These are phyloP conservation scores for Phyllostomus hastatus DNA, from an alignment of 2,113 vertebrate species.

Conservation along the genomic window DNA sequence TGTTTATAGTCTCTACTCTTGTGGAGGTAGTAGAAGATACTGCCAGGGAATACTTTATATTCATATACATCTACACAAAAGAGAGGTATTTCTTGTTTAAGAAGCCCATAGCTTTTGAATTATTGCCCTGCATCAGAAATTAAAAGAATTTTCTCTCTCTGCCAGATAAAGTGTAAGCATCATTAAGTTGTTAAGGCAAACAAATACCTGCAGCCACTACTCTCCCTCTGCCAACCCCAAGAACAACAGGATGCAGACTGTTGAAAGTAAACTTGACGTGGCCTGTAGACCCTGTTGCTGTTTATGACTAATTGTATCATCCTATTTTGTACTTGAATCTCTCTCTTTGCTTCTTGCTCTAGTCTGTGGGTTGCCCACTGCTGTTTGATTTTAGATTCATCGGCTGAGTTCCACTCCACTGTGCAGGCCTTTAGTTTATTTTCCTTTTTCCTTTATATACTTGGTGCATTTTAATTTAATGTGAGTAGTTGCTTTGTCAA, in stretches of 20 bases:
- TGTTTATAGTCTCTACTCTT: neutral
- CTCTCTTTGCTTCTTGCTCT: neutral
- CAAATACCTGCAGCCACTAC: neutral
- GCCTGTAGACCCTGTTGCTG: neutral
- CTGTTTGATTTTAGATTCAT: neutral
- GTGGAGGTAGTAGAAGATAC: neutral
- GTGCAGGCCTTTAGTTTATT: neutral
- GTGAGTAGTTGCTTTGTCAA: neutral
- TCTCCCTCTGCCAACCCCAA: accelerated
- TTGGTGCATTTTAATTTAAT: neutral
- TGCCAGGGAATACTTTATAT: neutral
- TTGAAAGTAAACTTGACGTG: neutral
- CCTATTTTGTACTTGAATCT: neutral
- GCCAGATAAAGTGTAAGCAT: neutral
- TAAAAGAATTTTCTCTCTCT: neutral
- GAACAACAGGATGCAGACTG: neutral
- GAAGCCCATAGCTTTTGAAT: neutral
- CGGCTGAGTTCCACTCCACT: neutral
- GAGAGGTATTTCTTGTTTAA: neutral
- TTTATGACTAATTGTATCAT: neutral
- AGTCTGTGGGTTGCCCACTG: neutral
- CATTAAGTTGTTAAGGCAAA: neutral
- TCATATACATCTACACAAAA: neutral
- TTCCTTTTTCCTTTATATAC: neutral
- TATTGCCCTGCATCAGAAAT: neutral